Conservation (phyloP, 2,113 vertebrate genomes). For the Eptatretus burgeri region DNA sequence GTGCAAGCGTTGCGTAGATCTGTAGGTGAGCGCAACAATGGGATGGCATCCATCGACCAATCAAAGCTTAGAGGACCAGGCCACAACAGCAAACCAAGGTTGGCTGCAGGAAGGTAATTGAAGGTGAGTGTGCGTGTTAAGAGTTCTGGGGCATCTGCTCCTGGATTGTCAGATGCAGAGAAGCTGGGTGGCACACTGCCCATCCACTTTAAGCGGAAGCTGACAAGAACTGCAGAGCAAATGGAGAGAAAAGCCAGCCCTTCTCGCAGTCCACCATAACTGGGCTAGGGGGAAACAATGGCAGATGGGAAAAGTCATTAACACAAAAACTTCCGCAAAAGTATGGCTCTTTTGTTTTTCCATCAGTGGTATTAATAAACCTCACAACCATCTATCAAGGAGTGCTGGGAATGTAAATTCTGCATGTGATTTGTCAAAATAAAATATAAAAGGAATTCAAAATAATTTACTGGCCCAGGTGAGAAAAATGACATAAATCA, state of each 20-base stretch:
- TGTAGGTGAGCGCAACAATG: conserved; percentile 36
- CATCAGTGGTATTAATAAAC: too few species aligned
- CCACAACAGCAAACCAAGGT: conserved; percentile 72
- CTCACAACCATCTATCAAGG: too few species aligned
- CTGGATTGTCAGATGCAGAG: conserved; percentile 95
- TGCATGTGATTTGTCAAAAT: too few species aligned
- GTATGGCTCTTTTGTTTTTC: too few species aligned
- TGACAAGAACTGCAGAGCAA: conserved; percentile 17
- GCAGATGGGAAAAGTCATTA: background rate
- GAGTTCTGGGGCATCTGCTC: conserved; percentile 49
- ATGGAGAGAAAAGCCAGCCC: background rate
- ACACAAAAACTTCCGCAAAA: too few species aligned
- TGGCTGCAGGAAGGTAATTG: conserved; percentile 53
- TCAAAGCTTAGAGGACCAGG: conserved; percentile 85
- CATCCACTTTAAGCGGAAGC: conserved; percentile 86
- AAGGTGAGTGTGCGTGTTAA: conserved; percentile 54
- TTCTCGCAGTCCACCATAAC: conserved; percentile 1
- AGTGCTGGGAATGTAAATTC: too few species aligned
- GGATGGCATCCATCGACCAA: conserved; percentile 95
- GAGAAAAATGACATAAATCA: too few species aligned
- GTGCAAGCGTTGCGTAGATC: conserved; percentile 72
- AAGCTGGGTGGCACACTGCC: conserved; percentile 96
- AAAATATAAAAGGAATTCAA: too few species aligned
- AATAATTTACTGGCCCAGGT: too few species aligned
- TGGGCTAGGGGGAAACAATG: background rate